Percentiles rank a stretch among this genome's conserved stretches.
These are phyloP conservation scores for Cheumatopsyche charites DNA, from an alignment of 1,140 invertebrate genomes.

Conservation along the genomic window DNA sequence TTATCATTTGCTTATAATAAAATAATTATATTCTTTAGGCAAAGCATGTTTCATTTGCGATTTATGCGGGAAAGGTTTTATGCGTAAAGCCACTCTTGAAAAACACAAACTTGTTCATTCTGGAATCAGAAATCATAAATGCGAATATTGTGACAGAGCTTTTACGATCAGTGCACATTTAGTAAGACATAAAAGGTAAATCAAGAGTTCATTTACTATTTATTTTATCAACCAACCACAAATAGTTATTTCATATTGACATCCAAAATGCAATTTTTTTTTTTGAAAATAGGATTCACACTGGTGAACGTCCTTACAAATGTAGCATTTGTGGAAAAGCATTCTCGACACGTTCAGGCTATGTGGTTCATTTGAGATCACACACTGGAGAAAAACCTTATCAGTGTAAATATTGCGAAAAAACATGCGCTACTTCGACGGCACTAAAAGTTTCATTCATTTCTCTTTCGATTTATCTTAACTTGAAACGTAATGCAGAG, in stretches of 20 bases:
- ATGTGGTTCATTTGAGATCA: slow-evolving; percentile 41
- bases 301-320: slow-evolving; percentile 72
- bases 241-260: too few species aligned
- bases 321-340: slow-evolving; percentile 75
- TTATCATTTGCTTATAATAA: not conserved
- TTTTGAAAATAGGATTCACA: slow-evolving; percentile 69
- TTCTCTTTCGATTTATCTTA: slow-evolving; percentile 22
- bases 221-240: too few species aligned
- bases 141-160: slow-evolving; percentile 35
- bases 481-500: not conserved
- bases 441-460: slow-evolving; percentile 39
- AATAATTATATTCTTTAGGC: slow-evolving; percentile 34
- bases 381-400: slow-evolving; percentile 51
- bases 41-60: slow-evolving; percentile 50
- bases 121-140: slow-evolving; percentile 51
- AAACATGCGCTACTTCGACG: slow-evolving; percentile 41
- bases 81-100: slow-evolving; percentile 47
- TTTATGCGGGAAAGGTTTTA: slow-evolving; percentile 51
- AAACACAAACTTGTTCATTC: slow-evolving; percentile 49
- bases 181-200: slow-evolving; percentile 34
- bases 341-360: slow-evolving; percentile 47
- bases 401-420: slow-evolving; percentile 44
- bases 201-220: not conserved
- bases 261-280: not conserved
- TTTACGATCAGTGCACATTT: slow-evolving; percentile 41